These are phyloP conservation scores for Phylloscopus whistleri DNA, from an alignment of 2,113 vertebrate genomes.

Conservation along the genomic window DNA sequence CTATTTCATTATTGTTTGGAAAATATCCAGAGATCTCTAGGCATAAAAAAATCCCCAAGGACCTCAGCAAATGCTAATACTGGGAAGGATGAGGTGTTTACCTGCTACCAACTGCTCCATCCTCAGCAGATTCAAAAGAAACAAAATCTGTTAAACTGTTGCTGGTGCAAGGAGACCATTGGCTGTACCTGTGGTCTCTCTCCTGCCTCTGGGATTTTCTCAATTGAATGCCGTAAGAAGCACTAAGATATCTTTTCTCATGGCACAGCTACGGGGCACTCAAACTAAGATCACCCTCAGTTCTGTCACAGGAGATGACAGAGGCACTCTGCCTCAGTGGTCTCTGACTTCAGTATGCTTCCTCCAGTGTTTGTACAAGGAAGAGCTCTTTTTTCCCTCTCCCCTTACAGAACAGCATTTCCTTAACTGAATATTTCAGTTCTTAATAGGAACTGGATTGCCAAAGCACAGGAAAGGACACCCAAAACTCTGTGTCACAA, in stretches of 20 bases:
- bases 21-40: background rate
- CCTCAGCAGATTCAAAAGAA: background rate
- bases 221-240: background rate
- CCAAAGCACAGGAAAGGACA: background rate
- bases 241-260: background rate
- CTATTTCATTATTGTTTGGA: background rate
- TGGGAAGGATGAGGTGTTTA: background rate
- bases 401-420: background rate
- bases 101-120: background rate
- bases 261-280: background rate
- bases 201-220: background rate
- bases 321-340: background rate
- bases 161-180: background rate
- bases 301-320: background rate
- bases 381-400: background rate
- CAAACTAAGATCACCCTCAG: accelerated
- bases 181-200: background rate
- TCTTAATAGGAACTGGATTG: background rate
- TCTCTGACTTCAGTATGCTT: background rate
- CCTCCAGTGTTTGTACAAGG: background rate
- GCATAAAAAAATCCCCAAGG: background rate
- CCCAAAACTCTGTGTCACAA: background rate
- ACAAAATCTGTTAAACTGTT: background rate
- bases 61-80: background rate
- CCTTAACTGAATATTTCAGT: background rate